These are phyloP conservation scores for Seira ritae DNA, from an alignment of 2,888 invertebrate genomes.

Conservation along the genomic window DNA sequence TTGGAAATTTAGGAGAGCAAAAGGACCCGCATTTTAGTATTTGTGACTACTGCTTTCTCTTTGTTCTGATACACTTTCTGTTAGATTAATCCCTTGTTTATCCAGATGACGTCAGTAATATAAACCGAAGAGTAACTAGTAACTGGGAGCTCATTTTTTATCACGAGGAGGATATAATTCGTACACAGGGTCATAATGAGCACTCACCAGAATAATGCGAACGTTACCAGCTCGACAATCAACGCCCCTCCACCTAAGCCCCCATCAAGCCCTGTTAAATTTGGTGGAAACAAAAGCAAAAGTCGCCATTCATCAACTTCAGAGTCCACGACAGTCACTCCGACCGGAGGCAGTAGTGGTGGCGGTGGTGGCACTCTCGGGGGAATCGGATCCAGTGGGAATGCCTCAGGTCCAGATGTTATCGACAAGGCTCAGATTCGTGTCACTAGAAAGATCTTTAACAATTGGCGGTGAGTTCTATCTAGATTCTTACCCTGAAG, in stretches of 20 bases:
- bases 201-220: slow-evolving; percentile 47
- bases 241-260: slow-evolving; percentile 49
- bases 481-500: no score
- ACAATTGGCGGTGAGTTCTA: slow-evolving; percentile 76
- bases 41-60: no score
- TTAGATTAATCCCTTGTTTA: no score
- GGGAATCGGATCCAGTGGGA: slow-evolving; percentile 16
- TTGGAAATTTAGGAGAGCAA: no score
- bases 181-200: slow-evolving; percentile 36
- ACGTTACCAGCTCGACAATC: slow-evolving; percentile 27
- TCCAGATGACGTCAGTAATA: no score
- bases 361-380: slow-evolving; percentile 5
- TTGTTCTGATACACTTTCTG: no score
- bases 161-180: no score
- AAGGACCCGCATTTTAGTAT: no score
- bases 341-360: slow-evolving; percentile 54
- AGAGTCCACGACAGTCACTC: slow-evolving; percentile 55
- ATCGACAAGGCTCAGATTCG: slow-evolving; percentile 69
- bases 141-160: no score
- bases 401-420: slow-evolving; percentile 54
- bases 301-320: slow-evolving; percentile 56
- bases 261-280: slow-evolving; percentile 50
- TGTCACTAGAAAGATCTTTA: slow-evolving; percentile 83
- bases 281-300: slow-evolving; percentile 42
- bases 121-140: no score